These are phyloP conservation scores for Teinopalpus imperialis DNA, from an alignment of 2,888 invertebrate species.

Conservation along the genomic window DNA sequence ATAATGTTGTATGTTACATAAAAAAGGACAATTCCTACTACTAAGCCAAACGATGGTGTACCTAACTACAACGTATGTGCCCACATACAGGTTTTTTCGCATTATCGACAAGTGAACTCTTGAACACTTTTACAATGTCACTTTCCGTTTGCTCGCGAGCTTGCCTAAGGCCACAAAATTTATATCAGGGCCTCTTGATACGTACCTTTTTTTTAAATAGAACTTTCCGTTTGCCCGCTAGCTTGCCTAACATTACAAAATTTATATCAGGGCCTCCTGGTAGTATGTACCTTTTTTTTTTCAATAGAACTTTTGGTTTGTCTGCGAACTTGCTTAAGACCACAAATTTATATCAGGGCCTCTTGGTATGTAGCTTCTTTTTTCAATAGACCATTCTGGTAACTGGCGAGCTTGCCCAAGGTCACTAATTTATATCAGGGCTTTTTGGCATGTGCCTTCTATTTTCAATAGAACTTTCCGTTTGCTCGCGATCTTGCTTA, in stretches of 20 bases:
- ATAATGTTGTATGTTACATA: too few relatives aligned
- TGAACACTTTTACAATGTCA: constrained; percentile 32
- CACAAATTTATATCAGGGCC: background rate
- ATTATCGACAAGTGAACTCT: constrained; percentile 40
- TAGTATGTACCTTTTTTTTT: too few relatives aligned
- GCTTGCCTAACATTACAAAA: constrained; percentile 20
- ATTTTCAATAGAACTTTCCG: too few relatives aligned
- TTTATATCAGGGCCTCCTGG: constrained; percentile 17
- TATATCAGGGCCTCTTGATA: constrained; percentile 18
- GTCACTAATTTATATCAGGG: background rate
- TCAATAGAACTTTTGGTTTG: constrained; percentile 26
- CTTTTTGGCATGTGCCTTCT: too few relatives aligned
- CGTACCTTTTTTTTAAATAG: constrained; percentile 32
- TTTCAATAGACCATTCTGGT: constrained; percentile 28
- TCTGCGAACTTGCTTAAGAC: constrained; percentile 17
- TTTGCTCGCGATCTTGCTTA: too few relatives aligned
- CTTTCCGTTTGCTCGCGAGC: constrained; percentile 18
- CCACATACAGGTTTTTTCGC: constrained; percentile 28
- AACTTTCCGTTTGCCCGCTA: constrained; percentile 18
- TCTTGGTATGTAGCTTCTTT: too few relatives aligned
- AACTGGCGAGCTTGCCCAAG: constrained; percentile 17
- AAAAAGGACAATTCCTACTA: constrained; percentile 1
- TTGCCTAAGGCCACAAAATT: constrained; percentile 21
- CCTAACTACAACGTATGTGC: constrained; percentile 13
- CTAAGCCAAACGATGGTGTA: background rate